Evolutionary conservation across 2,888 invertebrate species (phyloP).

Genomic region (Cerastis leucographa): DNA sequence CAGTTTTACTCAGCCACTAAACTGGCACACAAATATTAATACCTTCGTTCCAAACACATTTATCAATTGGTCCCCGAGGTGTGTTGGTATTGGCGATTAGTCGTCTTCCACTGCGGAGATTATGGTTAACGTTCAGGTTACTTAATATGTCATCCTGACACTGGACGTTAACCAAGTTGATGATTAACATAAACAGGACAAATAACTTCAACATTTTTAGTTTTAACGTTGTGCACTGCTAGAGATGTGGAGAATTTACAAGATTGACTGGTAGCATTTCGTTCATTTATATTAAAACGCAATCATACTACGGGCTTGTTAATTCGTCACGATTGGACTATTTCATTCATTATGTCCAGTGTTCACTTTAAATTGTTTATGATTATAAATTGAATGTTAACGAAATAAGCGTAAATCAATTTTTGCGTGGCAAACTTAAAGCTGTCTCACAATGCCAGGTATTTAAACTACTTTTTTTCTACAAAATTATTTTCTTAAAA

Average conservation of each 20-base stretch:
- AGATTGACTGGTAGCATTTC: not conserved
- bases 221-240: too few relatives aligned
- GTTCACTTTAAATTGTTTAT: not conserved
- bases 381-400: not conserved
- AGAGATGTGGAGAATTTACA: too few relatives aligned
- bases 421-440: too few relatives aligned
- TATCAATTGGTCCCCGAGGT: not conserved
- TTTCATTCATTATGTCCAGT: not conserved
- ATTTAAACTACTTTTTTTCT: too few relatives aligned
- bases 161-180: not conserved
- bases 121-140: too few relatives aligned
- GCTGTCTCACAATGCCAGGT: too few relatives aligned
- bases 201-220: conserved; percentile 14
- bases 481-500: too few relatives aligned
- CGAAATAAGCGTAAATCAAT: too few relatives aligned
- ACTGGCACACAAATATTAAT: not conserved
- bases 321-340: not conserved
- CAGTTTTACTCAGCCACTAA: too few relatives aligned
- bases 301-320: too few relatives aligned
- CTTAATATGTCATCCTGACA: too few relatives aligned
- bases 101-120: too few relatives aligned
- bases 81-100: not conserved
- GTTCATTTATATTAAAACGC: not conserved
- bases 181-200: not conserved
- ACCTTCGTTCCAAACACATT: not conserved